These are phyloP conservation scores for Myotis daubentonii DNA, from an alignment of 2,797 vertebrate species.

Conservation along the genomic window DNA sequence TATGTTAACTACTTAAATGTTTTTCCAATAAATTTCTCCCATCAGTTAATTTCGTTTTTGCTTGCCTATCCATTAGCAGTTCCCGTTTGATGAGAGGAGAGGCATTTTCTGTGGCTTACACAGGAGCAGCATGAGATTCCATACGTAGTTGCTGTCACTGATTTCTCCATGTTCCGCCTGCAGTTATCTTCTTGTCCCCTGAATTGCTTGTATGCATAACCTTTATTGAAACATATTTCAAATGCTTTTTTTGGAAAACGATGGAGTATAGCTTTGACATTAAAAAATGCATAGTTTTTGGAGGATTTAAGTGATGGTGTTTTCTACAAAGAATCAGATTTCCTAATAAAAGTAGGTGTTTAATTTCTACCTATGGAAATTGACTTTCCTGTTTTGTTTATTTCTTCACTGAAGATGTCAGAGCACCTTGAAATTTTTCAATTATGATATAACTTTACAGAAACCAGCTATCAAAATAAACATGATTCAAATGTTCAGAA, in stretches of 20 bases:
- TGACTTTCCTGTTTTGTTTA: conserved; percentile 64
- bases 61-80: not conserved
- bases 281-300: not conserved
- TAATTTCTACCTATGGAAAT: conserved; percentile 50
- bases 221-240: not conserved
- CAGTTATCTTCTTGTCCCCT: not conserved
- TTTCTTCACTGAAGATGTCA: conserved; percentile 91
- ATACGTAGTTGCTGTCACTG: not conserved
- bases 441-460: conserved; percentile 15
- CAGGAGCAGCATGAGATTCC: not conserved
- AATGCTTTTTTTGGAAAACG: not conserved
- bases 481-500: not conserved
- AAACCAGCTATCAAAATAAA: conserved; percentile 10
- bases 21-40: not conserved
- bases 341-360: not conserved
- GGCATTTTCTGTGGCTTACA: not conserved
- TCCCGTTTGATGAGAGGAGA: not conserved
- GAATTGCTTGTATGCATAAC: not conserved
- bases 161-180: not conserved
- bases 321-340: not conserved
- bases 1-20: not conserved
- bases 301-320: not conserved
- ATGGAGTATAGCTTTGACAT: not conserved
- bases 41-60: not conserved
- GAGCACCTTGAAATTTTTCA: conserved; percentile 9